A percentile compares a stretch with the other conserved stretches of the same genome.
These are phyloP conservation scores for Acanthurus tractus DNA, from an alignment of 2,797 vertebrate genomes.

Conservation along the genomic window DNA sequence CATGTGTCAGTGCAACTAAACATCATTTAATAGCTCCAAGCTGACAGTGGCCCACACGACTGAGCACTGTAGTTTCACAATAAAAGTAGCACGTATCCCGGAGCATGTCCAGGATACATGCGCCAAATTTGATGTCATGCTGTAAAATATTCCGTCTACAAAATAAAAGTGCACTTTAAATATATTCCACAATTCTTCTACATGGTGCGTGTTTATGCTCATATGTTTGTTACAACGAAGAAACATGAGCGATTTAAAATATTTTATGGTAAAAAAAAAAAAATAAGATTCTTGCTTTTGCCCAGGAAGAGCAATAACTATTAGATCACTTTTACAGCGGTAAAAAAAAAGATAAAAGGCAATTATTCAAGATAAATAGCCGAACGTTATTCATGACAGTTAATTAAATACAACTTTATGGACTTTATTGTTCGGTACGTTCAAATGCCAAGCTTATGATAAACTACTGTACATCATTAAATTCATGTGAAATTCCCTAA, in stretches of 20 bases:
- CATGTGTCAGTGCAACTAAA: conserved; percentile 69
- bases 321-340: not conserved
- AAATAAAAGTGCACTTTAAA: conserved; percentile 1
- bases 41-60: conserved; percentile 50
- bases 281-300: too few relatives aligned
- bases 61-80: conserved; percentile 38
- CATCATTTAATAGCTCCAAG: conserved; percentile 63
- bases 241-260: not conserved
- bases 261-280: too few relatives aligned
- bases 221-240: not conserved
- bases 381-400: not conserved
- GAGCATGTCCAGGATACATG: not conserved
- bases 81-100: conserved; percentile 23
- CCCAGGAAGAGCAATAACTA: too few relatives aligned
- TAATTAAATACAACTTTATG: not conserved
- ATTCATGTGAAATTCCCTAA: not conserved
- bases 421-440: not conserved
- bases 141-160: not conserved
- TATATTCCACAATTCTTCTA: not conserved
- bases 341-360: not conserved
- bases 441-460: not conserved
- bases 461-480: not conserved
- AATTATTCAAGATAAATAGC: not conserved
- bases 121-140: not conserved
- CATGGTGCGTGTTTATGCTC: too few relatives aligned